These are phyloP conservation scores for Branchellion lobata DNA, from an alignment of 2,888 invertebrate genomes.

Conservation along the genomic window DNA sequence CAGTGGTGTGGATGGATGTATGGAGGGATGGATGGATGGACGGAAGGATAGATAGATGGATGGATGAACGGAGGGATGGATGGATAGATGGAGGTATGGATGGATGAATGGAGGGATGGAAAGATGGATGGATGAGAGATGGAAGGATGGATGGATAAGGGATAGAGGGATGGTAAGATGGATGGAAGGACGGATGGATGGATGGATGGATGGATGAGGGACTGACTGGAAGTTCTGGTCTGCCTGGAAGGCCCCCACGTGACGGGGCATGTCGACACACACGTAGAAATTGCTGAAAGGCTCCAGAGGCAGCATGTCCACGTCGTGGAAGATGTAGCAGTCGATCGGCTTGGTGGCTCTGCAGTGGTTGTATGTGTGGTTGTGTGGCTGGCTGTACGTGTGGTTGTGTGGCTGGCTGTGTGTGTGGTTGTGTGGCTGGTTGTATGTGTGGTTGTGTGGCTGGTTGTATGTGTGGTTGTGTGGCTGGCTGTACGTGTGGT, in stretches of 20 bases:
- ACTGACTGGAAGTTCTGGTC: slow-evolving; percentile 43
- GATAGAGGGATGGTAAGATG: no score
- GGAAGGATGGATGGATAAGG: background rate
- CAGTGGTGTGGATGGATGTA: no score
- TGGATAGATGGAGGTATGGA: no score
- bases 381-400: no score
- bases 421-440: no score
- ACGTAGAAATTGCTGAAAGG: slow-evolving; percentile 42
- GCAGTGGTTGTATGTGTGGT: no score
- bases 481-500: no score
- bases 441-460: no score
- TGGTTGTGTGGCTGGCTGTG: no score
- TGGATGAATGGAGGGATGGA: background rate
- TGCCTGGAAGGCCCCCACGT: slow-evolving; percentile 41
- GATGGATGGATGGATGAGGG: no score
- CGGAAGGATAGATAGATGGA: background rate
- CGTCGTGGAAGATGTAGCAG: slow-evolving; percentile 49
- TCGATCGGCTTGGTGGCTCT: slow-evolving; percentile 31
- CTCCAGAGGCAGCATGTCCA: slow-evolving; percentile 47
- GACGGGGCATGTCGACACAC: slow-evolving; percentile 43
- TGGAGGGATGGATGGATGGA: background rate
- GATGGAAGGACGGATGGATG: background rate
- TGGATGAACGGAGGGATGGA: background rate
- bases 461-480: no score
- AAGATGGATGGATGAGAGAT: background rate